These are phyloP conservation scores for Bujurquina vittata DNA, from an alignment of 2,113 vertebrate species.

Conservation along the genomic window DNA sequence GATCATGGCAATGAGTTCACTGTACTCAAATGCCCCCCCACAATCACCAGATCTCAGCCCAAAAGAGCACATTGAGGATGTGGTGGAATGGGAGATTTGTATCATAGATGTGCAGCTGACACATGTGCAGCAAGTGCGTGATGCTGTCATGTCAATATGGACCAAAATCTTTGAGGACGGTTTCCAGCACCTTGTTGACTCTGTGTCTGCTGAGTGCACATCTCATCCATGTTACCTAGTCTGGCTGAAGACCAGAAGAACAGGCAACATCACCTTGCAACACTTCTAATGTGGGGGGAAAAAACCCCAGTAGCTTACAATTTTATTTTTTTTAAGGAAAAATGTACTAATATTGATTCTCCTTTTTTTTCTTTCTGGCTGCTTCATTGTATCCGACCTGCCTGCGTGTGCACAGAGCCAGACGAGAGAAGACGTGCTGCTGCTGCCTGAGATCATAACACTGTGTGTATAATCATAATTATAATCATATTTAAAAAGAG, in stretches of 20 bases:
- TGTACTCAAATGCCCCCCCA: neutral
- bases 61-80: neutral
- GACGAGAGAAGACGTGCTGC: neutral
- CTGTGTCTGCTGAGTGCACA: neutral
- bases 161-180: neutral
- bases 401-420: neutral
- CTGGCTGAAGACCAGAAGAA: neutral
- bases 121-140: neutral
- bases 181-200: neutral
- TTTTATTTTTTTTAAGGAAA: neutral
- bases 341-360: neutral
- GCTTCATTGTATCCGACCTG: neutral
- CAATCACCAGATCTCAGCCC: neutral
- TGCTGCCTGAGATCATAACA: neutral
- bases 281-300: neutral
- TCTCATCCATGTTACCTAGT: neutral
- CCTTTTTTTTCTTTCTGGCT: neutral
- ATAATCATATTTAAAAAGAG: neutral
- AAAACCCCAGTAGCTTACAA: neutral
- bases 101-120: neutral
- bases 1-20: neutral
- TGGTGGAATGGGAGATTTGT: neutral
- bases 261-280: neutral
- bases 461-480: neutral
- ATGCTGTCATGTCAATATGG: neutral